Percentiles rank a stretch among this genome's conserved stretches.
phyloP scores from a whole-genome alignment of 2,888 invertebrate genomes.

The Palloptera scutellata region DNA sequence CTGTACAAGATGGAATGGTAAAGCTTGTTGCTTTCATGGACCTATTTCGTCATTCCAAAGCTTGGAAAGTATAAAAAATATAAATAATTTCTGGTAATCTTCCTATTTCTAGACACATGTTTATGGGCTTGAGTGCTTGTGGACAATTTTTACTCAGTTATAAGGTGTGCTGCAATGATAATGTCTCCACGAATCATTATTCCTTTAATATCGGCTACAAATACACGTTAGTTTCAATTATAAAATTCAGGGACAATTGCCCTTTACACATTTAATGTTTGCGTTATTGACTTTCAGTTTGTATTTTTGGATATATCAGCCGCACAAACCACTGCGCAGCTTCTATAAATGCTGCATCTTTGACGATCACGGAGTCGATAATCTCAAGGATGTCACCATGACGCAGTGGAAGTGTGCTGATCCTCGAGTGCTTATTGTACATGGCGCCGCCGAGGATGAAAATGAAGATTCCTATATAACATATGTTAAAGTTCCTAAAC shows the following conservation, averaged over 20 bases:
- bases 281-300: slow-evolving; percentile 45
- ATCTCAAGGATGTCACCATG: slow-evolving; percentile 70
- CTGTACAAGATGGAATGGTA: too few species aligned
- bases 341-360: slow-evolving; percentile 69
- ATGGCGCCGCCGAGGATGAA: slow-evolving; percentile 65
- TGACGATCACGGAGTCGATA: slow-evolving; percentile 71
- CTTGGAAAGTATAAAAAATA: not conserved
- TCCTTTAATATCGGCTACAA: slow-evolving; percentile 70
- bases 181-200: slow-evolving; percentile 66
- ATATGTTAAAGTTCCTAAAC: slow-evolving; percentile 68
- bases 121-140: slow-evolving; percentile 94
- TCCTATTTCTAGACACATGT: slow-evolving; percentile 75
- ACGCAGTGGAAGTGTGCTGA: slow-evolving; percentile 71
- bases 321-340: slow-evolving; percentile 59
- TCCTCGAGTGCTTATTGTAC: slow-evolving; percentile 69
- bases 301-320: slow-evolving; percentile 64
- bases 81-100: not conserved
- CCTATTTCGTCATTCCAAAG: too few species aligned
- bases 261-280: not conserved
- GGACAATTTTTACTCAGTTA: slow-evolving; percentile 92
- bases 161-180: slow-evolving; percentile 70
- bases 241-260: not conserved
- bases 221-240: slow-evolving; percentile 68
- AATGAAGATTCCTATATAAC: slow-evolving; percentile 64
- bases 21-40: too few species aligned